Evolutionary conservation across 2,797 vertebrate genomes (phyloP), one percentile per base, ranked within the genome.

Genomic region (Champsocephalus gunnari): DNA sequence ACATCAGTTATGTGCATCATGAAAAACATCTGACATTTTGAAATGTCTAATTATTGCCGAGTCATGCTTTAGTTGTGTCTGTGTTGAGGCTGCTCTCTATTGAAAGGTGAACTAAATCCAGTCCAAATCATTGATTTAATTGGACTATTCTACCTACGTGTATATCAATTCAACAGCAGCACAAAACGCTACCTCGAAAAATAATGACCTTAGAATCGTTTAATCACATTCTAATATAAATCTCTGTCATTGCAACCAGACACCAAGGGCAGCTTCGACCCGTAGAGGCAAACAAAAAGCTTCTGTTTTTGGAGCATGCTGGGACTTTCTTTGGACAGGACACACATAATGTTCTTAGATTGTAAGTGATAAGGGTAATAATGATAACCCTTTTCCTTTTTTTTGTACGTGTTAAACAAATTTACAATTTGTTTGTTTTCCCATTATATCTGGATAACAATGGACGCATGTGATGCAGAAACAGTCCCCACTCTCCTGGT

Each of bases 281-380:
- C 12, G 9, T 0, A 49, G 12, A 28, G 59, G 50, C 4, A 16
- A 41, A 34, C 28, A 28, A 4, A 28, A 28, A 28, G 28, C 28
- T 28, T 28, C 28, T 28, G 28, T 28, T 28, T 28, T 28, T 28
- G 28, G 28, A 28, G 28, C 28, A 28, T 28, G 1, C 28, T 28
- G 28, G 28, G 28, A 28, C 19, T 12, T 66, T 81, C 81, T 60
- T 10, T 55, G 65, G 70, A 74, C 71, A 48, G 38, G 59, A 61
- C 68, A 17, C 59, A 64, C 51, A 24, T 3, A 12, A 44, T 1
- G n/a, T 14, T 2, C 9, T 61, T 58, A 24, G 54, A 68, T 9
- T 61, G 66, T 56, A 14, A 43, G 44, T 71, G 71, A 72, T 47
- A 62, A 17, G 75, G 70, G 66, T 84, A 71, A 87, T 86, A 79